Conservation (phyloP, 53 echinoderm and acorn worm species). For the Astropecten irregularis region DNA sequence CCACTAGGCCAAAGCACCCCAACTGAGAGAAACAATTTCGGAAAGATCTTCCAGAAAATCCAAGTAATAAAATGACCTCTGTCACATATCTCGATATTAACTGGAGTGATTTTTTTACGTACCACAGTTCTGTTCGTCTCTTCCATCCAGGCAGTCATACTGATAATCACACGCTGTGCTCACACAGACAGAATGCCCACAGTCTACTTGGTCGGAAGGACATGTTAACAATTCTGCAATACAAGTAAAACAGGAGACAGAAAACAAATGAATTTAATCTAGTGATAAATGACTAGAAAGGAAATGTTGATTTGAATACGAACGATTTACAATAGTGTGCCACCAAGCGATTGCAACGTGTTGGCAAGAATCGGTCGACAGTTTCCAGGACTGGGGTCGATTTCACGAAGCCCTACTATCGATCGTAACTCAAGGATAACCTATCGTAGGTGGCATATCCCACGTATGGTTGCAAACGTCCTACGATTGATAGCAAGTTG, state of each 20-base stretch:
- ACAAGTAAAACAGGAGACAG: neutral
- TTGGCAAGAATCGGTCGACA: neutral
- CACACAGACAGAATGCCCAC: slow-evolving; percentile 11
- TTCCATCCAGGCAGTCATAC: neutral
- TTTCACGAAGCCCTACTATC: too few relatives aligned
- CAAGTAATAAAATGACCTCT: neutral
- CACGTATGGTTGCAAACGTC: too few relatives aligned
- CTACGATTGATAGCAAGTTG: too few relatives aligned
- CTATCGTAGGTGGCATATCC: too few relatives aligned
- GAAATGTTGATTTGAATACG: neutral
- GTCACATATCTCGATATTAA: neutral
- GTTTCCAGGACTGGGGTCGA: neutral
- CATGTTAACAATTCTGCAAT: neutral
- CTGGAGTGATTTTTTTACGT: too few relatives aligned
- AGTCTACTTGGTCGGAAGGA: neutral
- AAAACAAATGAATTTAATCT: neutral
- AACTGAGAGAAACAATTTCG: too few relatives aligned
- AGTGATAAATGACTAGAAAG: neutral
- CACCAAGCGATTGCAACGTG: too few relatives aligned
- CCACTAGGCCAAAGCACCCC: too few relatives aligned
- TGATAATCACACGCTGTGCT: neutral
- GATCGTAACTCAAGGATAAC: too few relatives aligned
- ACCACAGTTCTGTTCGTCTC: neutral
- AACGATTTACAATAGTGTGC: neutral
- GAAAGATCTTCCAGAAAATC: neutral